Conservation (phyloP, 2,113 vertebrate genomes). For the Strix aluco region DNA sequence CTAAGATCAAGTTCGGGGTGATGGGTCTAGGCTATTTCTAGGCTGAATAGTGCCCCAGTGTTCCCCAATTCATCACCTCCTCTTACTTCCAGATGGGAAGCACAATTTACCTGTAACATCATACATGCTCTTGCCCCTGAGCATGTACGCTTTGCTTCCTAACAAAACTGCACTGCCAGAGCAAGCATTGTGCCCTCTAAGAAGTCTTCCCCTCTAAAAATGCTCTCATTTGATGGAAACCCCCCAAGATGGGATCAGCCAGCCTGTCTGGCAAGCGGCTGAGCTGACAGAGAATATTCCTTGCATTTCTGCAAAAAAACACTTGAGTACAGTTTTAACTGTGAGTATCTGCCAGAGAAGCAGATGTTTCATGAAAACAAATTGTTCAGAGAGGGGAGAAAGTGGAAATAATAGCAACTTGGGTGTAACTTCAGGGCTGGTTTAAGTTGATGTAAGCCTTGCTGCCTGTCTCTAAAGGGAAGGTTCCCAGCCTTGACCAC, state of each 20-base stretch:
- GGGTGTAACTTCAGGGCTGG: not conserved
- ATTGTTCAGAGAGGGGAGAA: not conserved
- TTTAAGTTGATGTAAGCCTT: not conserved
- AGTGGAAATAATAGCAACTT: slow-evolving; percentile 6
- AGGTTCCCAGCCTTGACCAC: not conserved
- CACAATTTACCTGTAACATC: not conserved
- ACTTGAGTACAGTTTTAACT: not conserved
- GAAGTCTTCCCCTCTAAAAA: not conserved
- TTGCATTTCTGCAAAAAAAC: not conserved
- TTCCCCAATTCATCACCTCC: not conserved
- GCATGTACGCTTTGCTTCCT: not conserved
- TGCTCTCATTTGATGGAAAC: not conserved
- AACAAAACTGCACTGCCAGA: not conserved
- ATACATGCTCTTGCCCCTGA: not conserved
- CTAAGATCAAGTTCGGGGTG: not conserved
- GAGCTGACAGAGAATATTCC: not conserved
- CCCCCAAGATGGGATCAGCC: not conserved
- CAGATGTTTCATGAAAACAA: slow-evolving; percentile 49
- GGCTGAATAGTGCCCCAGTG: not conserved
- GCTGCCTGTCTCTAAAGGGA: not conserved
- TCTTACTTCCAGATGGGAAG: not conserved
- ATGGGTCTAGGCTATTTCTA: not conserved
- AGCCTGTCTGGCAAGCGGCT: not conserved
- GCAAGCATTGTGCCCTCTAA: not conserved
- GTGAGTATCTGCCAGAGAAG: not conserved